phyloP scores from a whole-genome alignment of 2,888 invertebrate species.

The Aleiodes leptofemur region DNA sequence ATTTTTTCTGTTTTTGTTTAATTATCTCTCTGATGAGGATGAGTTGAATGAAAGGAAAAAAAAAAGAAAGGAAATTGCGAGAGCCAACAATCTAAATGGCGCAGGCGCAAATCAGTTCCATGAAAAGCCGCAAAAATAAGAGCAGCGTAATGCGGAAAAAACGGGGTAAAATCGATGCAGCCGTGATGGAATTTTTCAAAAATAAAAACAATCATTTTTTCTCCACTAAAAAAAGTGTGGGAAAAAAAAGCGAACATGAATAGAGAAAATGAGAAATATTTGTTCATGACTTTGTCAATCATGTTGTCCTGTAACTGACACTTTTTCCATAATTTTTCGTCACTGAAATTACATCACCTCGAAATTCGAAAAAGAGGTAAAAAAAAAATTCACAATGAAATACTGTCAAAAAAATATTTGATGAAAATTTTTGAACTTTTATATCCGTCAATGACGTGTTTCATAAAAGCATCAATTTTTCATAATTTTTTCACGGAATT shows the following conservation, averaged over 20 bases:
- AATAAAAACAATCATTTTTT: conserved; percentile 19
- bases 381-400: too few species aligned
- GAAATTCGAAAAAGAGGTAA: too few species aligned
- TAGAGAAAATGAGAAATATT: not conserved
- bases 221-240: not conserved
- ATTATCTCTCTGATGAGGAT: conserved; percentile 42
- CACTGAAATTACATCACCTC: too few species aligned
- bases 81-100: conserved; percentile 43
- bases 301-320: not conserved
- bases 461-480: too few species aligned
- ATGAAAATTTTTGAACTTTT: too few species aligned
- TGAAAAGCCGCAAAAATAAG: conserved; percentile 54
- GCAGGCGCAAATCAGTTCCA: conserved; percentile 54
- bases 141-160: conserved; percentile 47
- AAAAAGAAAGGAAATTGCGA: conserved; percentile 45
- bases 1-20: conserved; percentile 39
- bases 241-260: not conserved
- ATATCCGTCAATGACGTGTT: too few species aligned
- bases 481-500: too few species aligned
- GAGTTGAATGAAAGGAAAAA: conserved; percentile 28
- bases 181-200: conserved; percentile 50
- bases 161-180: conserved; percentile 54
- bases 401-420: too few species aligned
- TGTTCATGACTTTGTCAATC: not conserved
- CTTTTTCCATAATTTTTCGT: too few species aligned